Conservation (phyloP, 2,797 vertebrate species). For the Manis crassicaudata region DNA sequence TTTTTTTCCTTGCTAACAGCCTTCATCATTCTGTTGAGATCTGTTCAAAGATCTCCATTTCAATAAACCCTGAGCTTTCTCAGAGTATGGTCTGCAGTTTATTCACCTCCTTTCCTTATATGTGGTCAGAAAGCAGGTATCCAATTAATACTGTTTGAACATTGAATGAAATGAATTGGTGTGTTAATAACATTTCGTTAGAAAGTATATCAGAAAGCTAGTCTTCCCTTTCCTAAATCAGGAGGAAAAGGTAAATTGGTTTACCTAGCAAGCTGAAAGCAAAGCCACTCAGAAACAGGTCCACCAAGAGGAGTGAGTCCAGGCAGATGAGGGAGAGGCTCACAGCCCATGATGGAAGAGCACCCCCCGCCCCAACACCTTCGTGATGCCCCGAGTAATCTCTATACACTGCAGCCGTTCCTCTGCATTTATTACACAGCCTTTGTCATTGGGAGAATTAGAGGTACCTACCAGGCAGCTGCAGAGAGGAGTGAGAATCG, state of each 20-base stretch:
- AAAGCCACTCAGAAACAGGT: background rate
- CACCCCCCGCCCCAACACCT: background rate
- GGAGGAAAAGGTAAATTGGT: background rate
- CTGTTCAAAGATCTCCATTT: background rate
- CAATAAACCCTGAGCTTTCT: background rate
- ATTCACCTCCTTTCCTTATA: background rate
- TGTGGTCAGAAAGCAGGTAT: background rate
- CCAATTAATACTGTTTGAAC: background rate
- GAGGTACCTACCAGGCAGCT: accelerated
- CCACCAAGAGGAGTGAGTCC: background rate
- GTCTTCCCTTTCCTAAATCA: background rate
- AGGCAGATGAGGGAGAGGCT: background rate
- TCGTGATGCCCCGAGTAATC: background rate
- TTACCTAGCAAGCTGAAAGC: background rate
- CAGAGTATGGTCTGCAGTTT: background rate
- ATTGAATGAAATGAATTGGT: background rate
- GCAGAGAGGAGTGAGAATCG: background rate
- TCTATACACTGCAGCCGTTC: background rate
- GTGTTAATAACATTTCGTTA: background rate
- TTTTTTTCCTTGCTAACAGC: background rate
- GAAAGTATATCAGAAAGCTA: background rate
- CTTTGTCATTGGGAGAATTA: background rate
- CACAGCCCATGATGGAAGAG: accelerated
- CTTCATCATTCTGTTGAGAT: background rate
- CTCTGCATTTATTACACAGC: background rate